A percentile compares a stretch with the other conserved stretches of the same genome.
Evolutionary conservation across 2,113 vertebrate genomes (phyloP).

Genomic region (Camelus bactrianus): DNA sequence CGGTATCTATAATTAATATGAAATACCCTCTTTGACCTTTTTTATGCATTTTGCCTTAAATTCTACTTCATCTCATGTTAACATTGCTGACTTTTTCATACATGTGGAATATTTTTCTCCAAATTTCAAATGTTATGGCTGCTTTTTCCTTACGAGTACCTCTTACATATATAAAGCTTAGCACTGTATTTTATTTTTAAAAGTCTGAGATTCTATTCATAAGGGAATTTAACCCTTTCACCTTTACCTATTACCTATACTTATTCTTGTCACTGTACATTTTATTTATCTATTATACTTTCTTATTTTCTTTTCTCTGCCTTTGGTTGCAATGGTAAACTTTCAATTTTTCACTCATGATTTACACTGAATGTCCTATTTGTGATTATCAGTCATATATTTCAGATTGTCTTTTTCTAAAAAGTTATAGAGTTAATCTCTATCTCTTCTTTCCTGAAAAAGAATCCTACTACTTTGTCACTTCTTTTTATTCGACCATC

Average conservation of each 20-base stretch:
- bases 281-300: neutral
- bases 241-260: neutral
- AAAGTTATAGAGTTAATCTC: neutral
- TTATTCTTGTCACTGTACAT: neutral
- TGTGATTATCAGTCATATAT: neutral
- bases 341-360: slow-evolving; percentile 17
- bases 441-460: slow-evolving; percentile 11
- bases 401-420: slow-evolving; percentile 30
- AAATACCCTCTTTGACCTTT: neutral
- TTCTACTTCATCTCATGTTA: slow-evolving; percentile 4
- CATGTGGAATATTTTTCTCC: neutral
- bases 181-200: neutral
- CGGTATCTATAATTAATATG: neutral
- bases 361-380: slow-evolving; percentile 19
- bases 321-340: slow-evolving; percentile 17
- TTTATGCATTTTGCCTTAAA: slow-evolving; percentile 28
- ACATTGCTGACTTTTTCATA: neutral
- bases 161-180: neutral
- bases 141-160: neutral
- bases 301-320: neutral
- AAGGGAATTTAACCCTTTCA: neutral
- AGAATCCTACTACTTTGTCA: neutral
- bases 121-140: neutral
- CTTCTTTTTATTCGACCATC: neutral
- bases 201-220: neutral